phyloP scores from a whole-genome alignment of 2,888 invertebrate species.

The Acanthoscelides obtectus region DNA sequence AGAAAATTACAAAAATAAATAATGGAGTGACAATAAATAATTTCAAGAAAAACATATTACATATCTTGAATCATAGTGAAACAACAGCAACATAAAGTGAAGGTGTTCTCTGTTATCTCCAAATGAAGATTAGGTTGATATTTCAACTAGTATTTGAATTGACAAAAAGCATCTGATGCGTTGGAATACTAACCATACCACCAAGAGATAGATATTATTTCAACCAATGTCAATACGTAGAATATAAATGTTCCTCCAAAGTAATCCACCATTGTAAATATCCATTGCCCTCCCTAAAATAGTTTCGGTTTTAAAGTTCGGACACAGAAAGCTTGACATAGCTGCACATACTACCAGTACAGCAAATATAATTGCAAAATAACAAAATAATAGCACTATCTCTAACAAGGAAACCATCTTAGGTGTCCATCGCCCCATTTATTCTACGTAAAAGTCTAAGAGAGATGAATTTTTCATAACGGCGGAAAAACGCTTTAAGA shows the following conservation, averaged over 20 bases:
- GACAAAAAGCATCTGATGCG: neutral
- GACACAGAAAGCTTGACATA: too few relatives aligned
- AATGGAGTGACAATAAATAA: neutral
- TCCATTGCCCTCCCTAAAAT: slow-evolving; percentile 57
- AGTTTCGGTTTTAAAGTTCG: neutral
- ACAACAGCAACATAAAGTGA: neutral
- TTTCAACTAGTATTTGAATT: neutral
- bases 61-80: neutral
- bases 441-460: too few relatives aligned
- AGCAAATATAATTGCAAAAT: too few relatives aligned
- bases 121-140: neutral
- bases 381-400: too few relatives aligned
- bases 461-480: too few relatives aligned
- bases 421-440: too few relatives aligned
- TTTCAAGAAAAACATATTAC: neutral
- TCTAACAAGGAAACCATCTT: too few relatives aligned
- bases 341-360: too few relatives aligned
- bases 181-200: slow-evolving; percentile 28
- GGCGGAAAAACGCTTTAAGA: too few relatives aligned
- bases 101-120: neutral
- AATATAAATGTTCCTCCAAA: slow-evolving; percentile 59
- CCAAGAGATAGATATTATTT: slow-evolving; percentile 45
- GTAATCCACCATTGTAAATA: slow-evolving; percentile 55
- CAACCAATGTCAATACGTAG: slow-evolving; percentile 54
- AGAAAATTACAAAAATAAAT: neutral